phyloP scores from a whole-genome alignment of 2,888 invertebrate species.

The Drosophila colorata region DNA sequence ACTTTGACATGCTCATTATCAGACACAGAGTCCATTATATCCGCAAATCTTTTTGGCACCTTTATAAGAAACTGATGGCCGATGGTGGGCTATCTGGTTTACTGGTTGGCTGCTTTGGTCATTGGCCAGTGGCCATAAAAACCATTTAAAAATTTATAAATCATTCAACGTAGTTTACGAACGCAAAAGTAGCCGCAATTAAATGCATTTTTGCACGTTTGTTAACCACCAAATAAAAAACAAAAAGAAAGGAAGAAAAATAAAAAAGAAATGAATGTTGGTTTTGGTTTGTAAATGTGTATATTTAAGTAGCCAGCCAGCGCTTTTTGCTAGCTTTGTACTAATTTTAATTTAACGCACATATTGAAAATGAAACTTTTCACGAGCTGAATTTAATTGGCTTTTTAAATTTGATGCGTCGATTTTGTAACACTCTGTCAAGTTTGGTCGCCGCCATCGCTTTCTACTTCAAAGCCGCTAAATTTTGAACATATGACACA shows the following conservation, averaged over 20 bases:
- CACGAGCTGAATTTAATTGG: slow-evolving; percentile 74
- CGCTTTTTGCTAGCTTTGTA: slow-evolving; percentile 31
- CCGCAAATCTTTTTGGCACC: slow-evolving; percentile 13
- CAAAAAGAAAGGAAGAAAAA: slow-evolving; percentile 7
- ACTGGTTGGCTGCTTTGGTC: slow-evolving; percentile 9
- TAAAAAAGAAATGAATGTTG: slow-evolving; percentile 30
- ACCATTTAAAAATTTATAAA: slow-evolving; percentile 62
- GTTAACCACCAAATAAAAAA: slow-evolving; percentile 31
- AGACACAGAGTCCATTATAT: slow-evolving; percentile 2
- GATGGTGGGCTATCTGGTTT: slow-evolving; percentile 1
- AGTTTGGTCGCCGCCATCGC: slow-evolving; percentile 50
- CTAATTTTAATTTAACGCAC: slow-evolving; percentile 76
- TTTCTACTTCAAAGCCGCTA: slow-evolving; percentile 59
- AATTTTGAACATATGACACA: slow-evolving; percentile 51
- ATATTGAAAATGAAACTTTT: slow-evolving; percentile 78
- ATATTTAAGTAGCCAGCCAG: slow-evolving; percentile 10
- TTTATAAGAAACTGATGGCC: slow-evolving; percentile 4
- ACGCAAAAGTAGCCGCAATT: slow-evolving; percentile 60
- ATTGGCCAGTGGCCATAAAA: slow-evolving; percentile 49
- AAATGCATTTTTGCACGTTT: slow-evolving; percentile 77
- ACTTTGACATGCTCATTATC: slow-evolving; percentile 10
- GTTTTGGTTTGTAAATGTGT: slow-evolving; percentile 17
- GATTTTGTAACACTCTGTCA: slow-evolving; percentile 56
- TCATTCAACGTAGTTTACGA: slow-evolving; percentile 60
- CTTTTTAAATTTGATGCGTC: slow-evolving; percentile 56